These are phyloP conservation scores for Cloeon dipterum DNA, from an alignment of 2,888 invertebrate genomes.

Conservation along the genomic window DNA sequence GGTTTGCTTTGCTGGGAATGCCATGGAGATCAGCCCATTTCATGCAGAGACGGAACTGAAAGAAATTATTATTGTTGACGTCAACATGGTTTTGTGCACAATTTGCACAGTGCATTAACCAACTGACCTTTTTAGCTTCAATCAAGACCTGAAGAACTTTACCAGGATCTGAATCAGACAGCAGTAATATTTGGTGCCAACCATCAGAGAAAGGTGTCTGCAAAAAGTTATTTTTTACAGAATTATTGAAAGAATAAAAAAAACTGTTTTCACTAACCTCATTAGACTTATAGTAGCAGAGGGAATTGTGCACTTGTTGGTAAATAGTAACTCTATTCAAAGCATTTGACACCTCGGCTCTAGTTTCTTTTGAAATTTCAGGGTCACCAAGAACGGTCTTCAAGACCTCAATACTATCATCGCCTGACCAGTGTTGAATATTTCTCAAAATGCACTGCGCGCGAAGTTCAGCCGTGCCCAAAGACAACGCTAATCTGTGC, in stretches of 20 bases:
- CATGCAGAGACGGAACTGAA: conserved; percentile 36
- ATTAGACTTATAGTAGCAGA: not conserved
- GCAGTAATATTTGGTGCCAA: conserved; percentile 11
- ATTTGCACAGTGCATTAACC: too few relatives aligned
- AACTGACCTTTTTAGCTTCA: conserved; percentile 29
- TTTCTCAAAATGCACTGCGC: conserved; percentile 14
- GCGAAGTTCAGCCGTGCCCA: not conserved
- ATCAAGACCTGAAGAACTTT: conserved; percentile 27
- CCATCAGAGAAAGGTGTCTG: not conserved
- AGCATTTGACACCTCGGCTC: conserved; percentile 25
- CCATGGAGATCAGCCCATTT: conserved; percentile 29
- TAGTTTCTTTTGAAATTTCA: conserved; percentile 15
- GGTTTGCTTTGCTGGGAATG: conserved; percentile 4
- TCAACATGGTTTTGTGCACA: too few relatives aligned
- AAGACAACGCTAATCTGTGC: not conserved
- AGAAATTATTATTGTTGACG: conserved; percentile 10
- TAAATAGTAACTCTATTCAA: conserved; percentile 37
- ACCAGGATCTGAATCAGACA: conserved; percentile 27
- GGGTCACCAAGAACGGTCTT: conserved; percentile 14
- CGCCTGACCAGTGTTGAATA: conserved; percentile 14
- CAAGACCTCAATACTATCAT: conserved; percentile 14
- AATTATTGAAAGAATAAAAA: too few relatives aligned
- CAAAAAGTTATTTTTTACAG: too few relatives aligned
- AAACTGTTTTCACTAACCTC: not conserved
- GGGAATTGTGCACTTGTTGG: conserved; percentile 24